A percentile compares a stretch with the other conserved stretches of the same genome.
These are phyloP conservation scores for Ahaetulla prasina DNA, from an alignment of 2,113 vertebrate species.

Conservation along the genomic window DNA sequence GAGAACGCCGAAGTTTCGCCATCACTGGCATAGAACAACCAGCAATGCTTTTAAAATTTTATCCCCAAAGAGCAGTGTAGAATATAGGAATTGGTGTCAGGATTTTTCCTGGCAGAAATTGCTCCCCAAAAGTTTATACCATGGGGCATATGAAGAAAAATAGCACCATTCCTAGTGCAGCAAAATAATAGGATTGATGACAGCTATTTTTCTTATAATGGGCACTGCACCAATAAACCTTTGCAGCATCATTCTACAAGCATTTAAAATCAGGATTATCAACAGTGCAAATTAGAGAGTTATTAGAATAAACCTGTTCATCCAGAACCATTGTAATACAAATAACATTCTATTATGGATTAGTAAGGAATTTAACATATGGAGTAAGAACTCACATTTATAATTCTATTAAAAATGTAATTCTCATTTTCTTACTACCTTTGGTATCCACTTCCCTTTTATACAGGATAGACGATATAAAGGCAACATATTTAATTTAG, in stretches of 20 bases:
- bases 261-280: neutral
- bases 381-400: neutral
- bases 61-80: neutral
- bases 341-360: neutral
- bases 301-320: neutral
- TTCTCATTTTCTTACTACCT: neutral
- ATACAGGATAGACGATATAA: neutral
- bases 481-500: neutral
- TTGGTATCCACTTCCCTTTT: neutral
- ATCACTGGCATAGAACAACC: neutral
- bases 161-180: neutral
- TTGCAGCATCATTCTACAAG: neutral
- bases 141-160: neutral
- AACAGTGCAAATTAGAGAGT: neutral
- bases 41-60: neutral
- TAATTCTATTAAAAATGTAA: neutral
- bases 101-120: neutral
- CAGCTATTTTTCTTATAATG: neutral
- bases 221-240: neutral
- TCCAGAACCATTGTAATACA: neutral
- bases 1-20: no score
- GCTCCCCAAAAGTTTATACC: neutral
- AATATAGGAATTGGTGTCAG: neutral
- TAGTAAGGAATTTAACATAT: neutral
- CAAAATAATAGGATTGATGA: neutral